These are phyloP conservation scores for Lathronympha strigana DNA, from an alignment of 2,888 invertebrate species.

Conservation along the genomic window DNA sequence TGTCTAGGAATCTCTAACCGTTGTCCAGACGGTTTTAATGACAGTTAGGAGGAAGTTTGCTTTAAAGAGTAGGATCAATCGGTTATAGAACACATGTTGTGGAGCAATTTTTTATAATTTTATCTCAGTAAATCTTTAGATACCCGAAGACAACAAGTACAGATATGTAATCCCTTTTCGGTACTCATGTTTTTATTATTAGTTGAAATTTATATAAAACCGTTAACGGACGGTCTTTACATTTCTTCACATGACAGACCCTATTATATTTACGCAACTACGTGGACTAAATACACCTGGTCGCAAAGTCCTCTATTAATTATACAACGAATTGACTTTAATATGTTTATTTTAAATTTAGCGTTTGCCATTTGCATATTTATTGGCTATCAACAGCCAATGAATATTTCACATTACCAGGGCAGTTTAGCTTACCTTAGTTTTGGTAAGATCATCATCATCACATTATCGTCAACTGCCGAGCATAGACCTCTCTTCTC, in stretches of 20 bases:
- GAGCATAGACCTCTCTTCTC: too few species aligned
- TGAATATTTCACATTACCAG: conserved; percentile 23
- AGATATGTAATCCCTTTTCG: too few species aligned
- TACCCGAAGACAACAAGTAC: neutral
- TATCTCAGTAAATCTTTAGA: neutral
- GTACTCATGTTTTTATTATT: too few species aligned
- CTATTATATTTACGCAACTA: neutral
- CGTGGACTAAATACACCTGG: neutral
- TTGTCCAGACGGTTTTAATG: conserved; percentile 34
- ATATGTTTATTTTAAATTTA: conserved; percentile 29
- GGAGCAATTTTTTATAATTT: neutral
- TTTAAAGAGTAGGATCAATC: conserved; percentile 5
- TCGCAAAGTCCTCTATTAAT: conserved; percentile 22
- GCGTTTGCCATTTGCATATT: conserved; percentile 38
- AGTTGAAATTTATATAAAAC: too few species aligned
- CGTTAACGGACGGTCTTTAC: neutral
- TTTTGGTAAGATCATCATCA: too few species aligned
- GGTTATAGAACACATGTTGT: neutral
- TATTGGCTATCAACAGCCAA: conserved; percentile 36
- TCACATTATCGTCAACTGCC: too few species aligned
- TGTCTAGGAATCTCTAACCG: conserved; percentile 51
- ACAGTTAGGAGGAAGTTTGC: conserved; percentile 21
- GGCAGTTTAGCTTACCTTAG: conserved; percentile 17
- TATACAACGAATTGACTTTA: conserved; percentile 24
- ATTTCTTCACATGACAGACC: neutral